Base-by-base conservation (phyloP, 2,888 invertebrate species). In the Allygus modestus region DNA sequence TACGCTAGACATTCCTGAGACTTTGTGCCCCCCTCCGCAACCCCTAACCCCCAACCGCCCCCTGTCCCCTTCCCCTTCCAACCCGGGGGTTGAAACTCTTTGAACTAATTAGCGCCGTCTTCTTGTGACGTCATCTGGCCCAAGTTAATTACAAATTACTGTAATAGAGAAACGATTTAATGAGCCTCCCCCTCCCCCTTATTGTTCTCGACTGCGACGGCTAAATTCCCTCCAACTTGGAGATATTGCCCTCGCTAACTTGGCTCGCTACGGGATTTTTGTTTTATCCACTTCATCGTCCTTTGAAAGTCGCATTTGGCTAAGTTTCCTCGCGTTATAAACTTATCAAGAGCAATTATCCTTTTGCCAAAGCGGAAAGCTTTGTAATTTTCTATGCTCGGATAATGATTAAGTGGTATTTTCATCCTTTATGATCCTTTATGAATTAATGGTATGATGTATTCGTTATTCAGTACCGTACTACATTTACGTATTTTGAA, bases 101-200 rank as follows among this genome's bases (percentile, higher is more conserved):
- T 82, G 51, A 71, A 71, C 82, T 71, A 82, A 82, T 82, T 82
- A 83, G 75, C 73, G 73, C 82, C 82, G 46, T 65, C 82, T 71
- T 33, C 71, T 41, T 73, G 73, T 75, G 83, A 83, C 83, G 83
- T 75, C 83, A 46, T 26, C 61, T 26, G 61, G 85, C 85, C 88
- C 86, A 88, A 89, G 88, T 89, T 89, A 89, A 89, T 89, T 89
- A 89, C 89, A 89, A 89, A 89, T 89, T 88, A 88, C 88, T 88
- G 88, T 89, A 89, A 89, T 89, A 88, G 89, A 89, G 89, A 88
- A 89, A 89, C 87, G 89, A 89, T 89, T 89, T 89, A 89, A 89
- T 89, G 89, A 89, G 88, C 87, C 83, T 86, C 83, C 82, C 85
- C 85, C 84, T 75, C 69, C 75, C 83, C 85, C 65, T 75, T 83